Base-by-base conservation (phyloP, 2,113 vertebrate genomes). In the Perccottus glenii region DNA sequence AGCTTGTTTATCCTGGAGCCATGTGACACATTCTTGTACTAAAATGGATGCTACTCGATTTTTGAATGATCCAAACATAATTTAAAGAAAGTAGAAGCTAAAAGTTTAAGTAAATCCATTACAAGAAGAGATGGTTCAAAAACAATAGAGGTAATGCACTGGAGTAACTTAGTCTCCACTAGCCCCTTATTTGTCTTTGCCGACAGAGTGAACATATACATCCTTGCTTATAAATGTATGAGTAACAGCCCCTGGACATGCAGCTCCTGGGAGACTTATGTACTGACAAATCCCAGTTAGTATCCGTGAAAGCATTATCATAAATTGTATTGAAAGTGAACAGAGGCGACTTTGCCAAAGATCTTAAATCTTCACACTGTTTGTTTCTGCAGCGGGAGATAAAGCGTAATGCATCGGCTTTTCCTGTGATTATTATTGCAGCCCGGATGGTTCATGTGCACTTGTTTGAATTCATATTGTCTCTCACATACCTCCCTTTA, bases 341-440 rank as follows among this genome's bases (percentile, higher is more conserved):
- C 56, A 48, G 63, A 2, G 47, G 57, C 51, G 27, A 19, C 51
- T 75, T 63, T 48, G 61, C 36, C 56, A 59, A 49, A 64, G 46
- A 61, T 71, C 47, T 52, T 77, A 58, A 75, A 69, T 77, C 73
- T 64, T 11, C 36, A 64, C 53, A 12, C 66, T 56, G 70, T 70
- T 75, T 72, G 73, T 75, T 66, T 73, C 67, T 70, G 44, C 62
- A 55, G 52, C 1, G 0, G 61, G 48, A 80, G 81, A 85, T 73
- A 56, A 82, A 75, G 55, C 35, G 42, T 44, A 48, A 71, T 27
- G 27, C n/a, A 52, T 19, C n/a, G 11, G 55, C 48, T 27, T 57
- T 43, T 61, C 12, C 8, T 51, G 27, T 27, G 36, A 66, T 42
- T 32, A n/a, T 48, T 36, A 47, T 16, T 40, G 50, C 51, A 15